Conservation (phyloP, 2,888 invertebrate genomes). For the Barypeithes pellucidus region DNA sequence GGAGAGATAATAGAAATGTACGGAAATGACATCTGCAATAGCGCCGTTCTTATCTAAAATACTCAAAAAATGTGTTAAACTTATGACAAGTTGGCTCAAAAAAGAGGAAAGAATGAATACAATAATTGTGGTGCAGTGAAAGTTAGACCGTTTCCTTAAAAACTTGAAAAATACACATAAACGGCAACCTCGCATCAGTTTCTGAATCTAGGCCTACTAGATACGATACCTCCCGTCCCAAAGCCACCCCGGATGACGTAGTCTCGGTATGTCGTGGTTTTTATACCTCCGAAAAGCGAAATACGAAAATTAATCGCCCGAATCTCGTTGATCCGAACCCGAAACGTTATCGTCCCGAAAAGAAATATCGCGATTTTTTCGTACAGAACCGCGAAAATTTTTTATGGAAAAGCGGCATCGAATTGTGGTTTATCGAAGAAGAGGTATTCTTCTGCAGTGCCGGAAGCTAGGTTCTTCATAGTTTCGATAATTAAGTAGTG, state of each 20-base stretch:
- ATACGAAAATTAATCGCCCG: conserved; percentile 1
- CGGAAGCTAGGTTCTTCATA: not conserved
- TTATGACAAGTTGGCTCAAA: too few relatives aligned
- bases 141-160: too few relatives aligned
- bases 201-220: conserved; percentile 48
- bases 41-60: too few relatives aligned
- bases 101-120: too few relatives aligned
- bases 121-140: too few relatives aligned
- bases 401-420: not conserved
- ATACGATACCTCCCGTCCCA: conserved; percentile 41
- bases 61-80: too few relatives aligned
- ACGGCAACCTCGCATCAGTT: conserved; percentile 21
- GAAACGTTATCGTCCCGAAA: not conserved
- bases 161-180: not conserved
- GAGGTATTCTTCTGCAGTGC: conserved; percentile 16
- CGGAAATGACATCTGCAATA: too few relatives aligned
- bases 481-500: too few relatives aligned
- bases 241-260: conserved; percentile 42
- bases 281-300: conserved; percentile 5
- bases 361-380: not conserved
- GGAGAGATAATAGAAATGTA: too few relatives aligned
- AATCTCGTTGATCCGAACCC: not conserved
- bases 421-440: not conserved
- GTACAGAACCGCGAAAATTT: not conserved
- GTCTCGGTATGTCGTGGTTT: conserved; percentile 42